phyloP scores from a whole-genome alignment of 2,797 vertebrate genomes.

The Lacerta agilis region DNA sequence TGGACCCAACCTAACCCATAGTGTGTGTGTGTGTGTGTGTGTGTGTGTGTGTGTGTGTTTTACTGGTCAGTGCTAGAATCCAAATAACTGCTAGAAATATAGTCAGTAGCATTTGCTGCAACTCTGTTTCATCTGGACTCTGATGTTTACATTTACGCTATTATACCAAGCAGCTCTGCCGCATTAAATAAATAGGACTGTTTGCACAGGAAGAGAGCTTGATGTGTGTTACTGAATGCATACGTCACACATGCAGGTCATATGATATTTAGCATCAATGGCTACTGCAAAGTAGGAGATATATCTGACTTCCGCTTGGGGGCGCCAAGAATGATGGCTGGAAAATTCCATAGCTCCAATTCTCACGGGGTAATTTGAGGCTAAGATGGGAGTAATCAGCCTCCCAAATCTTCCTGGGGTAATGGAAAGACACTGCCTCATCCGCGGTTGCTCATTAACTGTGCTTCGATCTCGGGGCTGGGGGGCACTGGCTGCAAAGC shows the following conservation, averaged over 20 bases:
- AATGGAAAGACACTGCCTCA: too few species aligned
- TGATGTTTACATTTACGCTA: neutral
- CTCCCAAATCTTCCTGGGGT: too few species aligned
- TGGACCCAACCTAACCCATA: neutral
- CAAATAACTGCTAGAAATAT: neutral
- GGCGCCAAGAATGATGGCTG: too few species aligned
- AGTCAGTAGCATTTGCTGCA: neutral
- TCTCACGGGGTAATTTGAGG: too few species aligned
- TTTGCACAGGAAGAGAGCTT: neutral
- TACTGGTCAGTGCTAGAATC: neutral
- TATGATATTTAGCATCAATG: neutral
- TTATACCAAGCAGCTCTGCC: neutral
- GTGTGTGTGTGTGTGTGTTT: too few species aligned
- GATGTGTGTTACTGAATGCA: neutral
- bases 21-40: too few species aligned
- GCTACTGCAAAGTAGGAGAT: neutral
- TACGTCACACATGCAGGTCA: neutral
- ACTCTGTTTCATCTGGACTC: neutral
- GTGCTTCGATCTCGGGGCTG: too few species aligned
- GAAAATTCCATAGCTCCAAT: too few species aligned
- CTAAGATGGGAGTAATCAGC: too few species aligned
- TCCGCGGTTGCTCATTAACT: too few species aligned
- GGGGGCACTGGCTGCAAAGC: too few species aligned
- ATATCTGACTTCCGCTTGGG: too few species aligned
- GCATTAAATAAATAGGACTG: neutral